Evolutionary conservation across 1,140 invertebrate species (phyloP).

Genomic region (Leptoteleia sp.): DNA sequence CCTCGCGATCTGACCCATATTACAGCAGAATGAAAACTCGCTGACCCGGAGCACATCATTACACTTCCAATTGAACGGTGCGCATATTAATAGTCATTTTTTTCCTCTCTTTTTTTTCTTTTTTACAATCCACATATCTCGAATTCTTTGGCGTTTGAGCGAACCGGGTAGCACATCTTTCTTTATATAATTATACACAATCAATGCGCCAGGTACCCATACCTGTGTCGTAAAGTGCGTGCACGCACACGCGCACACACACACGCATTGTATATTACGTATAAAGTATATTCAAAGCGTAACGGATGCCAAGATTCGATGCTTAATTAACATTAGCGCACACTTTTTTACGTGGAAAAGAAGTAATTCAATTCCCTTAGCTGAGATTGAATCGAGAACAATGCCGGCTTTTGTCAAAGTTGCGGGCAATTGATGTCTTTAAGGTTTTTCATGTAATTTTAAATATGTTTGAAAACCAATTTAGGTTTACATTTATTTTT

Average conservation of each 20-base stretch:
- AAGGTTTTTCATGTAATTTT: no score
- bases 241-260: neutral
- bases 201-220: conserved; percentile 19
- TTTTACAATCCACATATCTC: conserved; percentile 32
- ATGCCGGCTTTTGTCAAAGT: no score
- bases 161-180: conserved; percentile 22
- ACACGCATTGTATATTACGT: neutral
- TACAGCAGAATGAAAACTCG: conserved; percentile 33
- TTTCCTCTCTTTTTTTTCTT: neutral
- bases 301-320: conserved; percentile 47
- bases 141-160: conserved; percentile 45
- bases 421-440: no score
- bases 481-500: no score
- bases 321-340: conserved; percentile 33
- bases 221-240: conserved; percentile 26
- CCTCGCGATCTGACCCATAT: conserved; percentile 32
- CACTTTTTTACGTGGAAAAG: conserved; percentile 22
- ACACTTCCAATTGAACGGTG: conserved; percentile 39
- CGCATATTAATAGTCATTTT: conserved; percentile 45
- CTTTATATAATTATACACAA: conserved; percentile 50
- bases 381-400: no score
- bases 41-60: conserved; percentile 49
- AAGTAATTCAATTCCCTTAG: conserved; percentile 11
- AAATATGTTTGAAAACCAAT: no score
- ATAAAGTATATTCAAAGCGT: conserved; percentile 37